Evolutionary conservation across 2,113 vertebrate species (phyloP), one percentile per base, ranked within the genome.

Genomic region (Proterorhinus semilunaris): DNA sequence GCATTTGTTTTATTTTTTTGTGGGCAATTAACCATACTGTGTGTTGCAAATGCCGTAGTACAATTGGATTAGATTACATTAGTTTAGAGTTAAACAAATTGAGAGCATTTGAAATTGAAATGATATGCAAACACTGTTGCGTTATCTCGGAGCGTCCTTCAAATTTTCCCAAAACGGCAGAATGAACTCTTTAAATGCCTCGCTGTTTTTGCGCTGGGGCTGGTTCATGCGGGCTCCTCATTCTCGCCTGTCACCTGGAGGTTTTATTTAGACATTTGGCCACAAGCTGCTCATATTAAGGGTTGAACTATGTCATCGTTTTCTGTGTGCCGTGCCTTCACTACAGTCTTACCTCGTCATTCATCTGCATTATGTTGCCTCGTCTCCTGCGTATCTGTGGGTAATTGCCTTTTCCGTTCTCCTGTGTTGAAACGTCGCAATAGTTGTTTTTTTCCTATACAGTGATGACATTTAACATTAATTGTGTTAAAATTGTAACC

Each of bases 291-390:
- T 62, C 57, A 52, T 12, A 73, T 80, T 79, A 71, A 78, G 72
- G 80, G 69, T 84, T 79, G 44, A 76, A 62, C 69, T 5, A 57
- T 68, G 5, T 46, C 49, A 6, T 50, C 63, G 72, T 83, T 1
- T 36, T 36, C 27, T 5, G 27, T 36, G 27, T 36, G 71, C 70
- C 66, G 74, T 76, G 79, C 72, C 84, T 72, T 85, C 85, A 66
- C 69, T 79, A 17, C 63, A 58, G 77, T 87, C 77, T 84, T 77
- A 78, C 67, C 67, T 77, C 75, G n/a, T 86, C 83, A 87, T 88
- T 87, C 84, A 88, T 89, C 83, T 82, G 70, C 73, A 17, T 65
- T 78, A 52, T 11, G 9, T 10, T 55, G 21, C 27, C 53, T 55
- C 17, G 8, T 53, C 16, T 17, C 52, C 0, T 6, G 53, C 17